phyloP scores from a whole-genome alignment of 92 coral and sea anemone species.

The Phymanthus crucifer region DNA sequence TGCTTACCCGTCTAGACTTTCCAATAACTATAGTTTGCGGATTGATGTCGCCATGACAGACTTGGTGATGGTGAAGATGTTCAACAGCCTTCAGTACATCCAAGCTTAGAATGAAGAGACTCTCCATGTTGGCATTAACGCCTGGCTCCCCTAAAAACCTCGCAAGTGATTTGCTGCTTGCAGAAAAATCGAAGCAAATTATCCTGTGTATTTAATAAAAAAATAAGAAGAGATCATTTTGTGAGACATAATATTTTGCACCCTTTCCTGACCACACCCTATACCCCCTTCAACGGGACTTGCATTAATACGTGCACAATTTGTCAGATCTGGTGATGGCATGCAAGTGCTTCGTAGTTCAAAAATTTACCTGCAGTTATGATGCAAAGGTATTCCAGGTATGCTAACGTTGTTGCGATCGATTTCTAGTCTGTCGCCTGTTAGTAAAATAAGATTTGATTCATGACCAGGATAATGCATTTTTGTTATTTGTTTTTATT shows the following conservation, averaged over 20 bases:
- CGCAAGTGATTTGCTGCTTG: constrained; percentile 36
- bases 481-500: too few species aligned
- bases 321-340: background rate
- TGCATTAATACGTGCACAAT: too few species aligned
- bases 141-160: constrained; percentile 10
- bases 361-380: background rate
- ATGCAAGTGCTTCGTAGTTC: background rate
- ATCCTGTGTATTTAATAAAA: constrained; percentile 14
- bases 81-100: constrained; percentile 50
- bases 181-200: constrained; percentile 48
- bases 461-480: too few species aligned
- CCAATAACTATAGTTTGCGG: constrained; percentile 28
- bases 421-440: background rate
- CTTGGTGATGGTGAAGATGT: constrained; percentile 41
- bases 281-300: too few species aligned
- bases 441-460: background rate
- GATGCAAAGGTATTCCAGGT: background rate
- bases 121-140: constrained; percentile 1
- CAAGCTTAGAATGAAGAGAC: constrained; percentile 6
- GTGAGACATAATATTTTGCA: background rate
- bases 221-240: background rate
- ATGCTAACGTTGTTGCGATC: background rate
- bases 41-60: constrained; percentile 35
- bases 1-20: constrained; percentile 5
- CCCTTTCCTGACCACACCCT: background rate